Percentiles rank a stretch among this genome's conserved stretches.
Conservation (phyloP, 2,888 invertebrate genomes). For the Eudasyphora cyanicolor region DNA sequence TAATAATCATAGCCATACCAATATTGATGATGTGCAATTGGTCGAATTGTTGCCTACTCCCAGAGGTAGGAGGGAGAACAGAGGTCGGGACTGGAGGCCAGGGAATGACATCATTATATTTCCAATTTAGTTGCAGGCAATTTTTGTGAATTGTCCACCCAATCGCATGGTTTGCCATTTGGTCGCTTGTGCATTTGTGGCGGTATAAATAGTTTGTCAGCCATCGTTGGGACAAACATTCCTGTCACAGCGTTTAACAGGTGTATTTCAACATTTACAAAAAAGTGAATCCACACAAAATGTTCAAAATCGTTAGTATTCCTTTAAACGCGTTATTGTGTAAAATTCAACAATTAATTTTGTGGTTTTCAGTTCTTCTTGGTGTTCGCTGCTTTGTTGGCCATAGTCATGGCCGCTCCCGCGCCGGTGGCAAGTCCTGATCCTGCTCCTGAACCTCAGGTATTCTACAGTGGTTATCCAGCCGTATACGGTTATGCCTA, state of each 20-base stretch:
- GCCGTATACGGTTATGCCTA: conserved; percentile 60
- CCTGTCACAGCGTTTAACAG: conserved; percentile 1
- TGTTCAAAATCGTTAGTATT: conserved; percentile 65
- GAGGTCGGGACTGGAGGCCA: neutral
- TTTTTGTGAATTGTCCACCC: too few relatives aligned
- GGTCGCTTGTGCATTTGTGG: too few relatives aligned
- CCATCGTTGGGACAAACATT: conserved; percentile 13
- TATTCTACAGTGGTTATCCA: conserved; percentile 56
- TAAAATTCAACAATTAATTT: neutral
- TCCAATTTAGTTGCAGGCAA: too few relatives aligned
- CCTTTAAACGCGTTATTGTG: neutral
- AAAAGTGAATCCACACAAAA: conserved; percentile 37
- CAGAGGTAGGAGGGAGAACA: too few relatives aligned
- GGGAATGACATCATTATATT: conserved; percentile 14
- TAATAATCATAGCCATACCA: neutral
- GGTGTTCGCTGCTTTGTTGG: conserved; percentile 68
- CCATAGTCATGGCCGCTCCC: conserved; percentile 62
- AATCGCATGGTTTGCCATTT: too few relatives aligned
- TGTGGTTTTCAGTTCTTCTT: conserved; percentile 62
- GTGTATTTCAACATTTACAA: conserved; percentile 24
- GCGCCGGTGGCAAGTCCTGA: conserved; percentile 60
- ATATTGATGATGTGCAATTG: neutral
- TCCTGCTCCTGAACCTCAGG: conserved; percentile 61
- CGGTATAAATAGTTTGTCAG: conserved; percentile 45
- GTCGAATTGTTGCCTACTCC: too few relatives aligned